These are phyloP conservation scores for Neolamprologus sp. DNA, from an alignment of 2,113 vertebrate species.

Conservation along the genomic window DNA sequence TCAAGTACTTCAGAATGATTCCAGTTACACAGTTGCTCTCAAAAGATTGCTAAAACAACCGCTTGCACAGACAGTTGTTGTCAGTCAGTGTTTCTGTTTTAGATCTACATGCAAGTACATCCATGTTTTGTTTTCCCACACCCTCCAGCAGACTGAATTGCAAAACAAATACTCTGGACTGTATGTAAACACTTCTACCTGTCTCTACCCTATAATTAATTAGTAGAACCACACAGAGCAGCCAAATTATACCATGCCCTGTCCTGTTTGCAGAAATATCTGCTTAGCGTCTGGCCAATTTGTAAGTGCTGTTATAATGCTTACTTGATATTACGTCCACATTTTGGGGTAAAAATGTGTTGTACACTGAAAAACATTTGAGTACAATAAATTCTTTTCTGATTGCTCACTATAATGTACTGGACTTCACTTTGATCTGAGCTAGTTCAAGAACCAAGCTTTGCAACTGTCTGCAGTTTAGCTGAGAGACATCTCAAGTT, in stretches of 20 bases:
- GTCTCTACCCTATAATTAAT: not conserved
- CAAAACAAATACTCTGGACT: not conserved
- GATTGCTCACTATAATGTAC: not conserved
- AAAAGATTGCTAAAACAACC: not conserved
- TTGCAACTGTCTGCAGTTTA: not conserved
- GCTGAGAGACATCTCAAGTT: not conserved
- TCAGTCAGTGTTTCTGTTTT: not conserved
- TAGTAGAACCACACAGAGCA: not conserved
- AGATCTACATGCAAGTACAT: not conserved
- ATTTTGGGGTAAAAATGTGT: not conserved
- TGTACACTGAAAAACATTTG: not conserved
- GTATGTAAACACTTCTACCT: not conserved
- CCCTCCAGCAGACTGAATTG: not conserved
- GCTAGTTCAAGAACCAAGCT: not conserved
- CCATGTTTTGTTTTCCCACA: not conserved
- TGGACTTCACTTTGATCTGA: not conserved
- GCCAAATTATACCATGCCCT: not conserved
- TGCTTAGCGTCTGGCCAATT: not conserved
- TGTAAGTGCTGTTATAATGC: not conserved
- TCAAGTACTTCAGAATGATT: not conserved
- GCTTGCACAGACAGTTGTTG: not conserved
- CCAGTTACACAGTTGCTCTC: not conserved
- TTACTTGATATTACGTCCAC: not conserved
- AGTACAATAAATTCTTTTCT: not conserved
- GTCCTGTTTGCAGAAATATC: not conserved